These are phyloP conservation scores for Cryptotermes secundus DNA, from an alignment of 1,140 invertebrate genomes.

Conservation along the genomic window DNA sequence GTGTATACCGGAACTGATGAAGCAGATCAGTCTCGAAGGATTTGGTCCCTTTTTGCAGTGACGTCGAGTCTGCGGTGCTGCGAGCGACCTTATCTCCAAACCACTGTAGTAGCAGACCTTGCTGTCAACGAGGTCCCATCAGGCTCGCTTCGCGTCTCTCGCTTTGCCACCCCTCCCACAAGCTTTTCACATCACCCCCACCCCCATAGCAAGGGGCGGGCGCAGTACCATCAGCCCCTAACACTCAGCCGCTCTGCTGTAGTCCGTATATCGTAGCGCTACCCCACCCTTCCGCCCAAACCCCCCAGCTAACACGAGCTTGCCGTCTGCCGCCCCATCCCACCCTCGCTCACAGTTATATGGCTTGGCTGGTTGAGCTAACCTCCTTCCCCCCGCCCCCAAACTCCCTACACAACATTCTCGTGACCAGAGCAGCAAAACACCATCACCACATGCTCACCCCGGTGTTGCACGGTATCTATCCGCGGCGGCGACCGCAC, in stretches of 20 bases:
- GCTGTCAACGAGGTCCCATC: slow-evolving; percentile 9
- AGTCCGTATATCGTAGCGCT: not conserved
- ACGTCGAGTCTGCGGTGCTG: not conserved
- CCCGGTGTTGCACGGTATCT: slow-evolving; percentile 2
- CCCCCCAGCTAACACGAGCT: not conserved
- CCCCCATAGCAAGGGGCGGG: not conserved
- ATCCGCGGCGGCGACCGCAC: not conserved
- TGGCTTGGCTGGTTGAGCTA: slow-evolving; percentile 8
- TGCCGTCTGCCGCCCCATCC: not conserved
- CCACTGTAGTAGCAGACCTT: not conserved
- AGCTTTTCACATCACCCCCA: too few species aligned
- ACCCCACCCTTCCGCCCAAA: too few species aligned
- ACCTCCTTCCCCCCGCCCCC: not conserved
- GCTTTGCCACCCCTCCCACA: too few species aligned
- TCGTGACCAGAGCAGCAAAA: slow-evolving; percentile 17
- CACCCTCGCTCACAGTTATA: not conserved
- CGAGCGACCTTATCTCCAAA: not conserved
- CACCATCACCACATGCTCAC: not conserved
- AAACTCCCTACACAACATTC: not conserved
- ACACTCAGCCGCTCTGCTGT: not conserved
- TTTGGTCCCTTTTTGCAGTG: too few species aligned
- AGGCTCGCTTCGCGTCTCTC: not conserved
- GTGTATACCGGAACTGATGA: too few species aligned
- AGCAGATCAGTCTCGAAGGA: too few species aligned
- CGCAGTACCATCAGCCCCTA: too few species aligned